These are phyloP conservation scores for Tiliacea citrago DNA, from an alignment of 2,888 invertebrate genomes.

Conservation along the genomic window DNA sequence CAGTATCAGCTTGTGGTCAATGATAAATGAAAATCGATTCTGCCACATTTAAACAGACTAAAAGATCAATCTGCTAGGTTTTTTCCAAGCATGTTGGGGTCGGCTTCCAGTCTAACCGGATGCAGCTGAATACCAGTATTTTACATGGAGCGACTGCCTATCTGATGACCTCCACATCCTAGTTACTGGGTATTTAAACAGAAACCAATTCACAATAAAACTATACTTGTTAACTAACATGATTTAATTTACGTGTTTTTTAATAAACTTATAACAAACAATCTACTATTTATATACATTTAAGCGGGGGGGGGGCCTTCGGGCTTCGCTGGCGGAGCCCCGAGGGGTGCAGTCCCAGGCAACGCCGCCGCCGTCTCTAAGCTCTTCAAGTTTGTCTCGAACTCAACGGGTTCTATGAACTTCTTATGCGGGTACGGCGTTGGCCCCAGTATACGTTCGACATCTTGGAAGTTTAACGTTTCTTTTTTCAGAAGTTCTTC, in stretches of 20 bases:
- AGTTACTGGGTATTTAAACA: background rate
- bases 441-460: constrained; percentile 96
- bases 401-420: constrained; percentile 94
- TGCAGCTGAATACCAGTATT: background rate
- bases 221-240: constrained; percentile 56
- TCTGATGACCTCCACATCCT: background rate
- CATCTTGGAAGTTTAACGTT: constrained; percentile 97
- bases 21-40: background rate
- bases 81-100: background rate
- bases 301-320: constrained; percentile 29
- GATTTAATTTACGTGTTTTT: constrained; percentile 61
- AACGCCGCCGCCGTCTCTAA: constrained; percentile 76
- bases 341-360: constrained; percentile 60
- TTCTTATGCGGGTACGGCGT: constrained; percentile 94
- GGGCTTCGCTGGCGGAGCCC: constrained; percentile 80
- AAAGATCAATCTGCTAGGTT: background rate
- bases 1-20: background rate
- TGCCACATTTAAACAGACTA: background rate
- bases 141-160: background rate
- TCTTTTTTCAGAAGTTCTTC: constrained; percentile 96
- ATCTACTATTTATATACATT: constrained; percentile 61
- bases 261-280: constrained; percentile 53
- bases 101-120: background rate
- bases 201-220: constrained; percentile 26
- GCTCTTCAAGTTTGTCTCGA: constrained; percentile 91